phyloP scores from a whole-genome alignment of 2,797 vertebrate genomes.

The Acanthiza pusilla region DNA sequence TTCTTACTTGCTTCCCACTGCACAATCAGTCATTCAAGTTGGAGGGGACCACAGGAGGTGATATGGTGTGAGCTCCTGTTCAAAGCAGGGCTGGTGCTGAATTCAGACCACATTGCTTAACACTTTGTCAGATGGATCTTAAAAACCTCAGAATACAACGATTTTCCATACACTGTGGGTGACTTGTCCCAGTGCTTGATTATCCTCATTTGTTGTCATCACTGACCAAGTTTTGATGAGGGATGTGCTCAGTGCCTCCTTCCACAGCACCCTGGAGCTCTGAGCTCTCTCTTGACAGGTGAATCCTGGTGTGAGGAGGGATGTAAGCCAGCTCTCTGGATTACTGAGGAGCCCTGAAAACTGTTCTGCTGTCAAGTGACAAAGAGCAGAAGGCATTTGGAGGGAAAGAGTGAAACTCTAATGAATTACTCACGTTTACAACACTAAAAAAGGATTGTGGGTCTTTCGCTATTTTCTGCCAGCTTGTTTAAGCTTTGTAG shows the following conservation, averaged over 20 bases:
- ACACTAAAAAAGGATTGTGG: background rate
- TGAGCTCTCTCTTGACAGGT: background rate
- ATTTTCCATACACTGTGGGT: rapidly evolving
- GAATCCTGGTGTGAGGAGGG: background rate
- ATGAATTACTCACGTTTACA: background rate
- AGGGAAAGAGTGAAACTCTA: background rate
- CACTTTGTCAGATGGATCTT: background rate
- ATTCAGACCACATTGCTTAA: background rate
- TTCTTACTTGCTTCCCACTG: background rate
- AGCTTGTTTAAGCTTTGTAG: background rate
- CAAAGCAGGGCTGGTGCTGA: background rate
- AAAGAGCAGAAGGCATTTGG: background rate
- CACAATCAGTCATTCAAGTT: background rate
- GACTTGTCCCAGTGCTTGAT: background rate
- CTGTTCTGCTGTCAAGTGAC: background rate
- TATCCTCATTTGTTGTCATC: background rate
- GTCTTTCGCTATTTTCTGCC: background rate
- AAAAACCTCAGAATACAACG: rapidly evolving
- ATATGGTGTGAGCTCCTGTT: background rate
- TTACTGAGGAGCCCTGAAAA: background rate
- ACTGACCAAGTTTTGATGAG: background rate
- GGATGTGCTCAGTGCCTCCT: background rate
- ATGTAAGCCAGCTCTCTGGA: background rate
- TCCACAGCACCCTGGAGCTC: background rate
- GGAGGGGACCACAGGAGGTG: background rate